Conservation (phyloP, 2,888 invertebrate species). For the Cryptosula pallasiana region DNA sequence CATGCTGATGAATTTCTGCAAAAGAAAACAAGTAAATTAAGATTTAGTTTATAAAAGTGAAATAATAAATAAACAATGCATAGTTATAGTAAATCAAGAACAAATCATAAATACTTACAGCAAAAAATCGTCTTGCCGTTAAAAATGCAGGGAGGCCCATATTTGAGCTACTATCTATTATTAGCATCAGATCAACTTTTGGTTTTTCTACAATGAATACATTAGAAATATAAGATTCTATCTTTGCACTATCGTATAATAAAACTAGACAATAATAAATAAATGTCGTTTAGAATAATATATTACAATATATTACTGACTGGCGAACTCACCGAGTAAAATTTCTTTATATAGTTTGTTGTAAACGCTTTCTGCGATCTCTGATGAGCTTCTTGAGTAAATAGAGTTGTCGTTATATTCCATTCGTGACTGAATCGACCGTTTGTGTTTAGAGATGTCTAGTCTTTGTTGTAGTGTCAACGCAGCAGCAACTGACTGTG, state of each 20-base stretch:
- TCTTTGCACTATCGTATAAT: neutral
- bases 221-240: too few species aligned
- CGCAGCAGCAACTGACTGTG: neutral
- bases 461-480: neutral
- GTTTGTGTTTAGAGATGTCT: neutral
- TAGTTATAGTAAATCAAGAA: neutral
- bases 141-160: neutral
- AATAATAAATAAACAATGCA: too few species aligned
- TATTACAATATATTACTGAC: too few species aligned
- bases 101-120: neutral
- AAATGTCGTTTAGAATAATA: neutral
- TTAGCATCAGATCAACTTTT: neutral
- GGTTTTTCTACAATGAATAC: neutral
- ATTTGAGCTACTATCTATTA: neutral
- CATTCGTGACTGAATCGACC: neutral
- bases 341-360: neutral
- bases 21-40: too few species aligned
- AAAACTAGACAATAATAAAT: neutral
- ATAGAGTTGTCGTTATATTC: neutral
- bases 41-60: too few species aligned
- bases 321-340: neutral
- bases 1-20: neutral
- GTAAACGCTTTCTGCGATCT: neutral
- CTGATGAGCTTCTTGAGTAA: neutral
- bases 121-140: conserved; percentile 1